These are phyloP conservation scores for Smutsia gigantea DNA, from an alignment of 2,797 vertebrate species.

Conservation along the genomic window DNA sequence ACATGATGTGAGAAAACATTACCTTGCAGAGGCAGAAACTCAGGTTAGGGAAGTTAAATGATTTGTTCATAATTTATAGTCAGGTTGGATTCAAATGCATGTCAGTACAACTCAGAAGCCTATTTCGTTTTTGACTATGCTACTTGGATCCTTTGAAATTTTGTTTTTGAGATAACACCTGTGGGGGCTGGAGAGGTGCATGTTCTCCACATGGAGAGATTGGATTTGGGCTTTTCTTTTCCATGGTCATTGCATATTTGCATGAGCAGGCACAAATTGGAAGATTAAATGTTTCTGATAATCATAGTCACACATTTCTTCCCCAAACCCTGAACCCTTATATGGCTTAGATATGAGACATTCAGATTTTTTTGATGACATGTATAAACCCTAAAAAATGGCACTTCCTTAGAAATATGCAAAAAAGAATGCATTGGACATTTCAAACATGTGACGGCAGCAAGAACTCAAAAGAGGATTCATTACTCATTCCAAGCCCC, in stretches of 20 bases:
- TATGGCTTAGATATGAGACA: neutral
- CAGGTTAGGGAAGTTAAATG: neutral
- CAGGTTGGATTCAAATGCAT: neutral
- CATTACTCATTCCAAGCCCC: neutral
- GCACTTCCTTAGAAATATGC: conserved; percentile 23
- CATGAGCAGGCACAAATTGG: neutral
- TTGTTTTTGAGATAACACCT: neutral
- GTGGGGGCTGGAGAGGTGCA: neutral
- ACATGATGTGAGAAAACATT: conserved; percentile 29
- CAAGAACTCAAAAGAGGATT: neutral
- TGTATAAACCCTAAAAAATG: neutral
- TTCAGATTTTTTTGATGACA: neutral
- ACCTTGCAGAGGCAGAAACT: conserved; percentile 2
- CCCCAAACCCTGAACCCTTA: neutral
- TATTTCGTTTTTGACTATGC: neutral
- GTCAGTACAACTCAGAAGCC: neutral
- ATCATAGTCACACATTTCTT: neutral
- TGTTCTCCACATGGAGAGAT: neutral
- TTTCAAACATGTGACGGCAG: neutral
- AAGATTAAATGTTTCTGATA: neutral
- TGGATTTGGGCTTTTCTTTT: neutral
- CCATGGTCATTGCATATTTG: neutral
- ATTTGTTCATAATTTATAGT: neutral
- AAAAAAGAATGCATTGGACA: neutral
- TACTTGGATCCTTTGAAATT: neutral